These are phyloP conservation scores for Anas acuta DNA, from an alignment of 2,797 vertebrate species.

Conservation along the genomic window DNA sequence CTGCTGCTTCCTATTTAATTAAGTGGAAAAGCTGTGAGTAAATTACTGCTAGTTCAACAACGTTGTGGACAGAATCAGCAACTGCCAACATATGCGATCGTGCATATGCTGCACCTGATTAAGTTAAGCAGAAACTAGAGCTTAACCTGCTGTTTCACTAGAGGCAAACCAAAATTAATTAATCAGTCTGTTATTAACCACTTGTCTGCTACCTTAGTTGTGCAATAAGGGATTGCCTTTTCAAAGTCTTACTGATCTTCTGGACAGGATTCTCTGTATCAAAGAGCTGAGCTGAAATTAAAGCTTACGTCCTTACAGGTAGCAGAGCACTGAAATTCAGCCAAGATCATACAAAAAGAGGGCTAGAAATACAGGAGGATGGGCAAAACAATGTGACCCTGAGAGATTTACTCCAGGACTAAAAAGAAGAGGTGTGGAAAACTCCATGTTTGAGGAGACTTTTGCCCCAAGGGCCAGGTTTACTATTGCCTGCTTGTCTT, in stretches of 20 bases:
- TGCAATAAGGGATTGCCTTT: background rate
- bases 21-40: slow-evolving; percentile 70
- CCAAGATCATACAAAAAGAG: background rate
- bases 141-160: slow-evolving; percentile 50
- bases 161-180: slow-evolving; percentile 49
- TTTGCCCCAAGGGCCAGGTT: background rate
- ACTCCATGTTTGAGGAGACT: background rate
- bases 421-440: background rate
- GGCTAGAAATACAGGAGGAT: background rate
- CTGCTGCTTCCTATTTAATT: slow-evolving; percentile 77
- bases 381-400: background rate
- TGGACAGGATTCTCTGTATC: background rate
- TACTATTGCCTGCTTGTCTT: background rate
- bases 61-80: slow-evolving; percentile 57
- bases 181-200: slow-evolving; percentile 47
- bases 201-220: slow-evolving; percentile 14
- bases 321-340: background rate
- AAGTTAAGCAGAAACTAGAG: slow-evolving; percentile 60
- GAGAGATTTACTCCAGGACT: background rate
- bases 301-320: background rate
- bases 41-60: slow-evolving; percentile 59
- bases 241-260: background rate
- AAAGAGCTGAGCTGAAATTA: background rate
- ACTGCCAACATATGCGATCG: slow-evolving; percentile 36
- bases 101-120: slow-evolving; percentile 61